Evolutionary conservation across 2,888 invertebrate genomes (phyloP).

Genomic region (Achlya flavicornis): DNA sequence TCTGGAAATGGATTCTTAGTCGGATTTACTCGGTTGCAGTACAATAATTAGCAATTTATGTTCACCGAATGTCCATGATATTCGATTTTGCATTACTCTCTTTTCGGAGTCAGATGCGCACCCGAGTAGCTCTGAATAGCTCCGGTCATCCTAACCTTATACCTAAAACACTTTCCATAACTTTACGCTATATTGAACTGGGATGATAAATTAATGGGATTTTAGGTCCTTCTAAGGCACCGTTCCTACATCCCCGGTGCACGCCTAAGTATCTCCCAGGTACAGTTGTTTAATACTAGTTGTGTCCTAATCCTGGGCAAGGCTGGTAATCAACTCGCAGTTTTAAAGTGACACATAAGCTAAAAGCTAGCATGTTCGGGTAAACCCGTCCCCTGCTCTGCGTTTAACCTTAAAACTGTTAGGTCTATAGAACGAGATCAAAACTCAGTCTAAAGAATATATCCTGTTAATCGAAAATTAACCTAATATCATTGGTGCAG

Average conservation of each 20-base stretch:
- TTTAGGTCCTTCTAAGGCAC: constrained; percentile 47
- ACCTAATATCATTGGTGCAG: too few species aligned
- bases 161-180: neutral
- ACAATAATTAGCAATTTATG: neutral
- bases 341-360: neutral
- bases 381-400: neutral
- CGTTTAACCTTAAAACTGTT: neutral
- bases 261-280: constrained; percentile 43
- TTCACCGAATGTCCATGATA: neutral
- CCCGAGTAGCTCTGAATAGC: neutral
- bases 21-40: neutral
- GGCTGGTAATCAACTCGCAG: constrained; percentile 36
- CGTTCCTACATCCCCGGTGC: constrained; percentile 41
- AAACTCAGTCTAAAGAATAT: too few species aligned
- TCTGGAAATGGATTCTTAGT: neutral
- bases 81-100: neutral
- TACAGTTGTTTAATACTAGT: constrained; percentile 29
- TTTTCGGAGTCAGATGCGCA: neutral
- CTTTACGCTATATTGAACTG: constrained; percentile 34
- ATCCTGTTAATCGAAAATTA: too few species aligned
- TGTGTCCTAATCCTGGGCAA: constrained; percentile 23
- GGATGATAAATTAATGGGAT: constrained; percentile 34
- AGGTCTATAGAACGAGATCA: neutral
- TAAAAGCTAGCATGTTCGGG: neutral
- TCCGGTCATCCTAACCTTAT: neutral